These are phyloP conservation scores for Lordiphosa collinella DNA, from an alignment of 1,140 invertebrate species.

Conservation along the genomic window DNA sequence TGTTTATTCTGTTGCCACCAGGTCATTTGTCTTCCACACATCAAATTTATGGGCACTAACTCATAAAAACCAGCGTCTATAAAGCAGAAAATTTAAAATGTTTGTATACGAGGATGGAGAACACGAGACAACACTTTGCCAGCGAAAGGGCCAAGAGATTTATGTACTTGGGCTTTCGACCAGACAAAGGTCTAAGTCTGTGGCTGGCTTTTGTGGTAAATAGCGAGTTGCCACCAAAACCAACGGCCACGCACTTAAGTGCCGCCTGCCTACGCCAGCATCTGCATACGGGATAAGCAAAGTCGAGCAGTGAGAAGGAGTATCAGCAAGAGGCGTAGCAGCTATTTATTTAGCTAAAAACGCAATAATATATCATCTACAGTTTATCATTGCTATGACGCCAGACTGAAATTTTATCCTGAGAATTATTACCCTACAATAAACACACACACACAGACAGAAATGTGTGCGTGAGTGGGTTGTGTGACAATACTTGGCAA, in stretches of 20 bases:
- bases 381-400: constrained; percentile 79
- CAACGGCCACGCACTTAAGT: constrained; percentile 36
- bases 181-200: constrained; percentile 29
- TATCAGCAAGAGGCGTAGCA: constrained; percentile 14
- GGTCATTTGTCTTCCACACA: too few species aligned
- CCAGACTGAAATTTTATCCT: constrained; percentile 79
- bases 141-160: constrained; percentile 58
- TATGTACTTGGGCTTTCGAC: constrained; percentile 36
- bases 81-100: constrained; percentile 40
- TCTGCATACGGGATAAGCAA: constrained; percentile 7
- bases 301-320: neutral
- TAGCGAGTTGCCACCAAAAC: constrained; percentile 25
- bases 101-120: neutral
- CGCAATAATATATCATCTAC: constrained; percentile 79
- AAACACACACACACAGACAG: constrained; percentile 43
- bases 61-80: constrained; percentile 57
- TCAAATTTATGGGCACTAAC: constrained; percentile 72
- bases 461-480: constrained; percentile 39
- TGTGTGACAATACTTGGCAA: too few species aligned
- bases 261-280: constrained; percentile 37
- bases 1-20: too few species aligned
- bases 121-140: constrained; percentile 64
- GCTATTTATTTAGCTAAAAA: constrained; percentile 74
- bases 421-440: constrained; percentile 78
- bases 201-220: constrained; percentile 24